phyloP scores from a whole-genome alignment of 2,797 vertebrate species.

The Semaprochilodus insignis region DNA sequence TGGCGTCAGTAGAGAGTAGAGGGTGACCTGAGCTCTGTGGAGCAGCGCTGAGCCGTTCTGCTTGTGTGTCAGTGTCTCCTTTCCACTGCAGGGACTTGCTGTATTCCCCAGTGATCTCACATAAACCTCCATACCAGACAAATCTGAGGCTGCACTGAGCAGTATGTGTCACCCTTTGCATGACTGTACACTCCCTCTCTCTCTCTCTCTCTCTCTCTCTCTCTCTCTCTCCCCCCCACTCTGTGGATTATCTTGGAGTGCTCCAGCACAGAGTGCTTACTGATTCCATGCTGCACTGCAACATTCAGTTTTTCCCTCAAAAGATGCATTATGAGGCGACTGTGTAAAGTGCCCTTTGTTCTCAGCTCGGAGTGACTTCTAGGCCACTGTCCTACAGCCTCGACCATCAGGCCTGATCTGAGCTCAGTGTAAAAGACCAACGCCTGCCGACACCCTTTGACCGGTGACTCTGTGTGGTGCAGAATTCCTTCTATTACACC shows the following conservation, averaged over 20 bases:
- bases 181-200: constrained; percentile 2
- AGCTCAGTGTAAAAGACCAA: constrained; percentile 19
- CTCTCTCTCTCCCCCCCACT: neutral
- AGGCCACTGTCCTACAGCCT: neutral
- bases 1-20: neutral
- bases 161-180: constrained; percentile 13
- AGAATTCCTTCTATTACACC: constrained; percentile 48
- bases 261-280: neutral
- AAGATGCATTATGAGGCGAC: neutral
- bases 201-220: neutral
- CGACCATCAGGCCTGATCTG: constrained; percentile 6
- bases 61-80: constrained; percentile 15
- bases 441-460: constrained; percentile 34
- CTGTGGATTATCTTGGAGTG: constrained; percentile 33
- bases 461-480: constrained; percentile 11
- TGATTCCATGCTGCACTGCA: neutral
- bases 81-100: neutral
- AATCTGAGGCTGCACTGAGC: neutral
- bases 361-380: neutral
- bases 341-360: neutral
- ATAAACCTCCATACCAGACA: neutral
- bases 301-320: neutral
- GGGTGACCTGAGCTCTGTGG: neutral
- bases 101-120: constrained; percentile 16
- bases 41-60: neutral